Evolutionary conservation across 2,888 invertebrate species (phyloP), one percentile per base, ranked within the genome.

Genomic region (Rhingia campestris): DNA sequence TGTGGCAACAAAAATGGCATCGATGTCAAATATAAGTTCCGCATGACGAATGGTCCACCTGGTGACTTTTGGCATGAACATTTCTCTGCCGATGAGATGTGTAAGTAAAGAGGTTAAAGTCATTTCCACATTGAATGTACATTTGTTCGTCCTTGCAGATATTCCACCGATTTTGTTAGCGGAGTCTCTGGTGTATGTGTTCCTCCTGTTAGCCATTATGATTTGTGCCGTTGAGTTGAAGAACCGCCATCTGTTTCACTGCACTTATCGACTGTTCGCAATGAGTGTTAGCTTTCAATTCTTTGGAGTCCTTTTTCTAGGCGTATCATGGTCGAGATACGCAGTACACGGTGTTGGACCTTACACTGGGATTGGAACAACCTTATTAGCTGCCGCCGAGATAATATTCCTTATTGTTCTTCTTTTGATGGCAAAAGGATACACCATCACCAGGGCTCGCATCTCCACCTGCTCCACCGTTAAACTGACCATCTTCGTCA

Each of bases 11-110:
- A 92, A 33, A 94, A 94, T 94, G 97, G 97, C 1, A 92, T 98
- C 59, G 94, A 95, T 85, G 89, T 98, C 3, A 94, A 94, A 75
- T 98, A 97, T 91, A 94, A 94, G 88, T 94, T 98, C 86, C 92
- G 95, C 73, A 95, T 98, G 96, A 97, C 97, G 0, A 98, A 98
- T 90, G 97, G 96, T 0, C 93, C 94, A 0, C 93, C 94, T 0
- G 95, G 95, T 0, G 95, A 95, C 88, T 95, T 96, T 87, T 96
- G 97, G 95, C 95, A 95, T 87, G 95, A 96, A 88, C 98, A 98
- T 89, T 98, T 97, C 89, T 98, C 98, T 0, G 98, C 97, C 6
- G 98, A 98, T 91, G 97, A 98, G 92, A 97, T 98, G 92, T 97
- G 98, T 97, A 93, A 95, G 96, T 93, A 67, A 22, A 51, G 6